A percentile compares a stretch with the other conserved stretches of the same genome.
These are phyloP conservation scores for Meliscaeva auricollis DNA, from an alignment of 2,888 invertebrate genomes.

Conservation along the genomic window DNA sequence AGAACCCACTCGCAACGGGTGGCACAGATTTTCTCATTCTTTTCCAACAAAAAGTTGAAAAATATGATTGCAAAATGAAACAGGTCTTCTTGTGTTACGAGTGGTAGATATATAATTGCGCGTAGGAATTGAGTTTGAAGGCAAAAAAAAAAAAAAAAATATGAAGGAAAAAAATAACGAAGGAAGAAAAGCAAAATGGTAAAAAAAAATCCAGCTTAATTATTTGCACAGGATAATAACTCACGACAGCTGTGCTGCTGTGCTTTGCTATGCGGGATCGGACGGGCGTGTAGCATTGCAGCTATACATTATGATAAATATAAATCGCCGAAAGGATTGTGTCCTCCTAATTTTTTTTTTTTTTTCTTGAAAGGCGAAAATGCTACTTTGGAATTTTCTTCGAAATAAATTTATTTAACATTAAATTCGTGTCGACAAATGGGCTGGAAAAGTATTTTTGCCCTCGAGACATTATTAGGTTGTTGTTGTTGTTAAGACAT, in stretches of 20 bases:
- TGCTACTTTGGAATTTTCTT: constrained; percentile 25
- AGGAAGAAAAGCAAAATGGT: constrained; percentile 4
- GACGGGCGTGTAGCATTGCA: constrained; percentile 3
- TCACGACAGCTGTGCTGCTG: constrained; percentile 68
- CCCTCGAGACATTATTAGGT: not conserved
- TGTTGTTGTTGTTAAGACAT: not conserved
- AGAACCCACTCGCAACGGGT: constrained; percentile 38
- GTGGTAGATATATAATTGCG: not conserved
- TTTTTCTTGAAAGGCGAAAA: constrained; percentile 18
- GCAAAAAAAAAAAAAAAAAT: not conserved
- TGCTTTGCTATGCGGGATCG: constrained; percentile 33
- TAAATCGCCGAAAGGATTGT: constrained; percentile 50
- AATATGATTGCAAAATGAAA: constrained; percentile 65
- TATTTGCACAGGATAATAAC: constrained; percentile 74
- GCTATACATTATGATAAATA: constrained; percentile 28
- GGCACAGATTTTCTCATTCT: constrained; percentile 39
- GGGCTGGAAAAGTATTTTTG: constrained; percentile 32
- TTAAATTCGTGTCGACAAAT: constrained; percentile 67
- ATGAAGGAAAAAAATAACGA: not conserved
- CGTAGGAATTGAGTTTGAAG: constrained; percentile 30
- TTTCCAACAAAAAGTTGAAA: constrained; percentile 35
- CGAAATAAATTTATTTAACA: constrained; percentile 50
- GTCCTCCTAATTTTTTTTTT: constrained; percentile 16
- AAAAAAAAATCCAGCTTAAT: constrained; percentile 59
- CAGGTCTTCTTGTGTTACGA: constrained; percentile 15